Conservation (phyloP, 2,113 vertebrate genomes). For the Butorides virescens region DNA sequence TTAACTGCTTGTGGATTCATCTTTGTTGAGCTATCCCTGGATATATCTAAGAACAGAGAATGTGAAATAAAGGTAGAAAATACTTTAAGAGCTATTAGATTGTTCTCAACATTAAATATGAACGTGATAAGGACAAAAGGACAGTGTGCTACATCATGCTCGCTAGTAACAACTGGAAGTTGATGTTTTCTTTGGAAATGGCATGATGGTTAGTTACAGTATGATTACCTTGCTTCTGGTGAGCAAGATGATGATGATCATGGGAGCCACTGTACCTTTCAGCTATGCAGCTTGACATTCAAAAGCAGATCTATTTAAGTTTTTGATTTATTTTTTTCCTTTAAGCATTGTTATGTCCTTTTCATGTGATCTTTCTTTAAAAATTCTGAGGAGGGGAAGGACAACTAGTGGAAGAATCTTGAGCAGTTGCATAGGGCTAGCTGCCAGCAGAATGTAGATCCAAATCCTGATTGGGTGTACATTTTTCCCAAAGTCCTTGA, state of each 20-base stretch:
- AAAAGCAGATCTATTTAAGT: not conserved
- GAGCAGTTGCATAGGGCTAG: not conserved
- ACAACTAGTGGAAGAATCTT: not conserved
- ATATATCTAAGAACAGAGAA: not conserved
- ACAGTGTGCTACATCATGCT: not conserved
- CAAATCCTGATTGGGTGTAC: not conserved
- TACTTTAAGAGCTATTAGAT: not conserved
- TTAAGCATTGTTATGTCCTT: not conserved
- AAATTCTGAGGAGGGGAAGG: not conserved
- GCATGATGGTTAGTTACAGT: not conserved
- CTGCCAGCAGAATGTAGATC: not conserved
- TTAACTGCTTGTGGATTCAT: not conserved
- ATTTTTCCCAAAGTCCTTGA: not conserved
- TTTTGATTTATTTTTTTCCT: not conserved
- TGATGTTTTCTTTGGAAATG: not conserved
- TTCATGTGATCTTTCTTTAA: not conserved
- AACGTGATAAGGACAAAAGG: not conserved
- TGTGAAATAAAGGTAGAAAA: not conserved
- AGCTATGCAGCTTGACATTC: not conserved
- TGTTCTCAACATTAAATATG: not conserved
- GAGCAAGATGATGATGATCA: not conserved
- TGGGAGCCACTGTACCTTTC: not conserved
- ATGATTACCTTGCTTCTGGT: not conserved
- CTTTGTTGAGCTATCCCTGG: not conserved
- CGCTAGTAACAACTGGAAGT: not conserved